Percentiles rank a stretch among this genome's conserved stretches.
Conservation (phyloP, 2,113 vertebrate genomes). For the Podiceps cristatus region DNA sequence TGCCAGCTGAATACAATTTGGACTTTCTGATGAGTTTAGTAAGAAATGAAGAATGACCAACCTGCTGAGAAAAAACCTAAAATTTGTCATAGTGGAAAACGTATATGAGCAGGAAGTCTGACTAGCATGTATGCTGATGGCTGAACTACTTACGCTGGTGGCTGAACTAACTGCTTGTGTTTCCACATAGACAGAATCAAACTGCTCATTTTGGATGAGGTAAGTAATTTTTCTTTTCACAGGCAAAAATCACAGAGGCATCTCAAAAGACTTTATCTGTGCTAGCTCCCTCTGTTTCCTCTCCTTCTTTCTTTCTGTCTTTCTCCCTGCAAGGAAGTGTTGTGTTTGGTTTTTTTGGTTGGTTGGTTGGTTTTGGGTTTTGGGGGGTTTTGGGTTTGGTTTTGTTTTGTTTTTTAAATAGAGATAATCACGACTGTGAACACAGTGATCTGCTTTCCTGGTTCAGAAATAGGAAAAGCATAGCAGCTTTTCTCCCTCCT, state of each 20-base stretch:
- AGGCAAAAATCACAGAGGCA: neutral
- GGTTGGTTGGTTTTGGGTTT: too few relatives aligned
- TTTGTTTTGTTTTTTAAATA: neutral
- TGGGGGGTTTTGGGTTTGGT: too few relatives aligned
- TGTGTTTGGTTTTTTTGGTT: neutral
- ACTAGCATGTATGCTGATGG: neutral
- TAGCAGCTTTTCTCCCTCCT: neutral
- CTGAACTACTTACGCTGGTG: neutral
- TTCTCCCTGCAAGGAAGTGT: neutral
- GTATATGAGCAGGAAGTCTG: neutral
- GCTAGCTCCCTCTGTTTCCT: neutral
- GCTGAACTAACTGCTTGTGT: neutral
- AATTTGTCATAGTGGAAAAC: neutral
- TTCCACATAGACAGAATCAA: neutral
- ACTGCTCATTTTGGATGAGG: neutral
- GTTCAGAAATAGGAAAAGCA: neutral
- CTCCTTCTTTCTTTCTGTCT: neutral
- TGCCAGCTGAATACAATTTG: neutral
- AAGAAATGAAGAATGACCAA: neutral
- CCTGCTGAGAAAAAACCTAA: neutral
- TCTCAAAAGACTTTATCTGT: neutral
- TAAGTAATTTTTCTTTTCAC: neutral
- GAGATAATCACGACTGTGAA: neutral
- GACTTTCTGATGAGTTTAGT: neutral
- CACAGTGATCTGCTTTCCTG: conserved; percentile 11